A percentile compares a stretch with the other conserved stretches of the same genome.
These are phyloP conservation scores for Nymphicus hollandicus DNA, from an alignment of 2,113 vertebrate species.

Conservation along the genomic window DNA sequence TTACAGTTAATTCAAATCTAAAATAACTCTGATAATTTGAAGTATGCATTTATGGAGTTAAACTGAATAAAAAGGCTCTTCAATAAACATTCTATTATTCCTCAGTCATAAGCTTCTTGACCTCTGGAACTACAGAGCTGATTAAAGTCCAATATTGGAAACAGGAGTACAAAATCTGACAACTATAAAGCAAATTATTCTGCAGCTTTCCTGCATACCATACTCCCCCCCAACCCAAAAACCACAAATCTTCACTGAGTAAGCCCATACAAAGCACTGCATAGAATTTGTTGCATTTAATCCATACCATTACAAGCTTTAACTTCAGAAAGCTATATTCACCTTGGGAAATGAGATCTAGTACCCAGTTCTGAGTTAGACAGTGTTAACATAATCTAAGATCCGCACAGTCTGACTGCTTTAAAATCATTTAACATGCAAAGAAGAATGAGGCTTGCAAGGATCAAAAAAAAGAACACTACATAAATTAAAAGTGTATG, in stretches of 20 bases:
- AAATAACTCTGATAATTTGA: not conserved
- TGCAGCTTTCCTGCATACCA: not conserved
- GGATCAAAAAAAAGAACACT: not conserved
- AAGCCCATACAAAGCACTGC: not conserved
- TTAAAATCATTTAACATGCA: not conserved
- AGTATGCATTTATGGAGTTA: not conserved
- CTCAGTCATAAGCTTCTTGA: not conserved
- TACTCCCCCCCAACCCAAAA: fast-evolving
- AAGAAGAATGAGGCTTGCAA: not conserved
- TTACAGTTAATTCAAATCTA: not conserved
- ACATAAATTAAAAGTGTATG: not conserved
- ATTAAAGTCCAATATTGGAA: not conserved
- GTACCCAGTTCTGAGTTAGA: not conserved
- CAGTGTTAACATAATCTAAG: not conserved
- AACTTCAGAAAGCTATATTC: not conserved
- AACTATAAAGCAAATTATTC: not conserved
- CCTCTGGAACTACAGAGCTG: not conserved
- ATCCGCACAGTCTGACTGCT: not conserved
- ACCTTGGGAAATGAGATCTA: not conserved
- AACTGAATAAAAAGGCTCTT: not conserved
- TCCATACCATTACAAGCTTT: not conserved
- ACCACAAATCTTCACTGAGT: not conserved
- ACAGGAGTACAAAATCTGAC: not conserved
- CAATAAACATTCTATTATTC: not conserved
- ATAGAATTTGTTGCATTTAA: not conserved